These are phyloP conservation scores for Drosophila siamana DNA, from an alignment of 2,888 invertebrate species.

Conservation along the genomic window DNA sequence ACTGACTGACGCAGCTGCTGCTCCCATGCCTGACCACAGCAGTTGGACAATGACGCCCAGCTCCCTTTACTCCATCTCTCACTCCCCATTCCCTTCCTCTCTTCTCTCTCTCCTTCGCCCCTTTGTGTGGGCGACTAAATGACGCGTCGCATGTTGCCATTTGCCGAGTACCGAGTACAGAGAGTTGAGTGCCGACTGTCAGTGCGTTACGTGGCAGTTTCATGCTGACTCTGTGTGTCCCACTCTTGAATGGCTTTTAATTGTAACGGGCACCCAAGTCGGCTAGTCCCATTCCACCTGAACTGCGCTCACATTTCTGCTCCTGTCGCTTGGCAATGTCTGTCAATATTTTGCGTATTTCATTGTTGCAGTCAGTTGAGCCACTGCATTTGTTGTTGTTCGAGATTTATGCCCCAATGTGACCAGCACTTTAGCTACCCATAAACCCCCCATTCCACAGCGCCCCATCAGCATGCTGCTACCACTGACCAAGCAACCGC, in stretches of 20 bases:
- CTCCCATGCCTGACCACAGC: slow-evolving; percentile 25
- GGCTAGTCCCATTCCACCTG: slow-evolving; percentile 47
- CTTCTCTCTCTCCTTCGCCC: neutral
- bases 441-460: slow-evolving; percentile 1
- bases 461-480: neutral
- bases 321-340: slow-evolving; percentile 31
- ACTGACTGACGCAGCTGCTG: slow-evolving; percentile 63
- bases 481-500: slow-evolving; percentile 53
- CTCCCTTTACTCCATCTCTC: neutral
- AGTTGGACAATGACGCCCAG: slow-evolving; percentile 31
- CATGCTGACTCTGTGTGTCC: slow-evolving; percentile 4
- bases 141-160: slow-evolving; percentile 67
- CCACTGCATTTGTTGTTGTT: slow-evolving; percentile 49
- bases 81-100: neutral
- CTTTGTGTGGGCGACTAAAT: slow-evolving; percentile 66
- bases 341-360: slow-evolving; percentile 81
- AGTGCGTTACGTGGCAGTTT: slow-evolving; percentile 66
- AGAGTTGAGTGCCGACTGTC: slow-evolving; percentile 59
- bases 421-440: slow-evolving; percentile 53
- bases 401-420: slow-evolving; percentile 64
- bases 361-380: slow-evolving; percentile 75
- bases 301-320: slow-evolving; percentile 57
- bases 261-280: slow-evolving; percentile 71
- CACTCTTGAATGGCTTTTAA: slow-evolving; percentile 55
- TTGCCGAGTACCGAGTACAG: slow-evolving; percentile 57